A percentile compares a stretch with the other conserved stretches of the same genome.
Conservation (phyloP, 2,113 vertebrate species). For the Oceanites oceanicus region DNA sequence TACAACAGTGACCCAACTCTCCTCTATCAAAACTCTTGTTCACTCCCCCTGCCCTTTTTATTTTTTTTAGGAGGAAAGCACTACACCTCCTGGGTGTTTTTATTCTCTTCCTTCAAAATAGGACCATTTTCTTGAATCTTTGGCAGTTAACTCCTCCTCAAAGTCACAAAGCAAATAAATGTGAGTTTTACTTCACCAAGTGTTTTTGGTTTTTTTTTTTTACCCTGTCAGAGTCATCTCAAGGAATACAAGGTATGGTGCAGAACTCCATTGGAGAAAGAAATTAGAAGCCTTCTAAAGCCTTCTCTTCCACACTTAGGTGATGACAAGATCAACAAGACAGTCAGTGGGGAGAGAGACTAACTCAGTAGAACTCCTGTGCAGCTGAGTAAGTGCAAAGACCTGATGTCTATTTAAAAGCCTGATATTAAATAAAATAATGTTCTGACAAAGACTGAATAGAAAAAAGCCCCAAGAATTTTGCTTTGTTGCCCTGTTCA, state of each 20-base stretch:
- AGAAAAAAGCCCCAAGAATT: not conserved
- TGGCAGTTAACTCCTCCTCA: not conserved
- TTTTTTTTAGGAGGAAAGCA: not conserved
- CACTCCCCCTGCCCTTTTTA: rapidly evolving
- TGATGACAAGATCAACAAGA: not conserved
- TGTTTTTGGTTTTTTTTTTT: too few species aligned
- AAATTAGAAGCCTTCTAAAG: not conserved
- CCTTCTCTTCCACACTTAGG: not conserved
- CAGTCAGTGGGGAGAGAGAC: not conserved
- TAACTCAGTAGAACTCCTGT: not conserved
- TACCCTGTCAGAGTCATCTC: not conserved
- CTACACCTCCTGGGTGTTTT: not conserved
- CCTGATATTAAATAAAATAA: not conserved
- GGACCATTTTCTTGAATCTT: not conserved
- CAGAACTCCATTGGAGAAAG: not conserved
- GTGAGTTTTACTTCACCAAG: not conserved
- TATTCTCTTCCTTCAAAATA: not conserved
- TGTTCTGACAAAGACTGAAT: not conserved
- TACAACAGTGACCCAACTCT: not conserved
- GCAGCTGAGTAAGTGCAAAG: not conserved
- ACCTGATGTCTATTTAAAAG: not conserved
- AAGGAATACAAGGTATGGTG: not conserved
- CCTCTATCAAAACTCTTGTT: not conserved
- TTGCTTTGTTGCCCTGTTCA: not conserved
- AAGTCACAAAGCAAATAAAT: not conserved